Base-by-base conservation (phyloP, 2,888 invertebrate genomes). In the Trichopoda pennipes region DNA sequence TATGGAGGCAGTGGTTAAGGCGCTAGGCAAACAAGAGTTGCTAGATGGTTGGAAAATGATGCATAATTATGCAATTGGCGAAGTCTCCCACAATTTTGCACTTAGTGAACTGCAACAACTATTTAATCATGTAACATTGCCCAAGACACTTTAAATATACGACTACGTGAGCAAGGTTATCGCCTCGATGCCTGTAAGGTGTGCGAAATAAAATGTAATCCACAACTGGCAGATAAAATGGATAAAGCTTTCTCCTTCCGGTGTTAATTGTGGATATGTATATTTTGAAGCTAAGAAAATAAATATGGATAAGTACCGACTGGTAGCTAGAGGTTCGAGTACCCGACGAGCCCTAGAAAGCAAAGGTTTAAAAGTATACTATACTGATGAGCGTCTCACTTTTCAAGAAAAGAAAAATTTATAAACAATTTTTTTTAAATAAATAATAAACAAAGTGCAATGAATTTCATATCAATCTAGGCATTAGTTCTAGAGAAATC, bases 281-380 rank as follows among this genome's bases (percentile, higher is more conserved):
- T 90, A 91, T 84, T 90, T 93, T 21, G 89, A 88, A 75, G 89
- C 90, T 56, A 87, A 89, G 44, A 87, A 89, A 55, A 82, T 91
- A 2, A 63, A 86, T 17, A 84, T 89, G 80, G 86, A 88, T 70
- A 86, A 88, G 8, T 90, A 88, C 85, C 91, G 93, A 89, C 88
- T 93, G 53, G 90, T 93, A 82, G 93, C 93, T 49, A 93, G 93
- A 83, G 93, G 93, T 6, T 93, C 93, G 4, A 93, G 93, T 53
- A 93, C 93, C 1, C 91, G 93, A 76, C 90, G 90, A 49, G 92
- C 92, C n/a, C 88, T 93, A 53, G 90, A 90, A 85, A 89, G 91
- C 49, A 87, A 88, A 28, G 91, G 91, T 1, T 85, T 92, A n/a
- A 86, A 87, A 28, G 92, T 93, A 0, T 91, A 89, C 84, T 91